Evolutionary conservation across 2,888 invertebrate species (phyloP), one percentile per base, ranked within the genome.

Genomic region (Drosophila limbata): DNA sequence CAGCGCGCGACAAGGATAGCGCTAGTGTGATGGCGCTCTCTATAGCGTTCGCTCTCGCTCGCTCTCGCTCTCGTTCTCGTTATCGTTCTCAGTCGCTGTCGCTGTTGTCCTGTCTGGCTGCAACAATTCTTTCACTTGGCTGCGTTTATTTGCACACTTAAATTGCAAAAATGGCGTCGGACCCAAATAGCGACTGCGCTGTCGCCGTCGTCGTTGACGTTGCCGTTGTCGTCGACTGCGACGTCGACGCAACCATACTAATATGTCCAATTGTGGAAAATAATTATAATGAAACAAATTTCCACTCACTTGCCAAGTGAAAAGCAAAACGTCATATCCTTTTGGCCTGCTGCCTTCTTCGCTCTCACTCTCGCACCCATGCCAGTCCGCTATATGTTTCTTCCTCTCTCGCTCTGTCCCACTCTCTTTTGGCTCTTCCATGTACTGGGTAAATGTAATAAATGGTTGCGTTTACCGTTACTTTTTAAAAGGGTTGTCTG

Each of bases 261-360:
- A 92, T 92, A 92, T 92, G 92, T 92, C 92, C 91, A 92, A 92
- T 92, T 92, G 92, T 92, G 92, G 92, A 92, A 92, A 92, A 92
- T 92, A 92, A 92, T 92, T 92, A 92, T 91, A 92, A 92, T 92
- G 92, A 91, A 92, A 92, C 92, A 92, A 92, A 92, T 92, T 92
- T 92, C 91, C 91, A 90, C 91, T 91, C 91, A 90, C 91, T 88
- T 83, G 87, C 84, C 83, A 81, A 88, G 79, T 85, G 82, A 86
- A 84, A 86, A 84, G 86, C 86, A 84, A 88, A 86, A 86, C 85
- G 86, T 86, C 88, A 88, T 87, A 87, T 88, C 86, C 88, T 85
- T 88, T 81, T 79, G 66, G 78, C 67, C 67, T 59, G 74, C 67
- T 59, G 74, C 63, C 59, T 37, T 45, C 35, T 28, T 56, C 76